These are phyloP conservation scores for Pollimyrus isidori DNA, from an alignment of 2,113 vertebrate species.

Conservation along the genomic window DNA sequence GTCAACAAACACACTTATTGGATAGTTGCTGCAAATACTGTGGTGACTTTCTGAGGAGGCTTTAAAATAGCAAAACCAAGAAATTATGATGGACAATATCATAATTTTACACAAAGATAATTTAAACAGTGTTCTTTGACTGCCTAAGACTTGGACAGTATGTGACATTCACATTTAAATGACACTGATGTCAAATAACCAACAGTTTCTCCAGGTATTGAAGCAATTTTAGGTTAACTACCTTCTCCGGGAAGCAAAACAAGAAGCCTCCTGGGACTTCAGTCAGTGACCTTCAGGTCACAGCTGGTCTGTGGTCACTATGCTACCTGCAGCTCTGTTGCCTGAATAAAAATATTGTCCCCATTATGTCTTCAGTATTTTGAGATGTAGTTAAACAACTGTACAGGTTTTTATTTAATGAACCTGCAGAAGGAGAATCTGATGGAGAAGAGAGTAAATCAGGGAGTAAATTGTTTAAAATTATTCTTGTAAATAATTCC, in stretches of 20 bases:
- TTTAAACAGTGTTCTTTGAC: not conserved
- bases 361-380: not conserved
- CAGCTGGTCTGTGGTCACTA: not conserved
- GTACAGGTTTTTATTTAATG: not conserved
- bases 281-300: not conserved
- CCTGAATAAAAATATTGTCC: not conserved
- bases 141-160: not conserved
- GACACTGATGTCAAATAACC: not conserved
- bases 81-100: not conserved
- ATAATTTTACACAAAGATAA: not conserved
- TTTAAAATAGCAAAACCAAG: not conserved
- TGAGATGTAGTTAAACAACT: not conserved
- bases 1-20: not conserved
- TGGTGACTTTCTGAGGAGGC: not conserved
- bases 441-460: not conserved
- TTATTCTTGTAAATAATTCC: not conserved
- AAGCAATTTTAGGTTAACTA: not conserved
- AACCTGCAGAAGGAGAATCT: not conserved
- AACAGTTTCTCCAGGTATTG: not conserved
- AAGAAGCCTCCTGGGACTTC: not conserved
- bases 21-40: not conserved
- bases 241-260: not conserved
- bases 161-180: not conserved
- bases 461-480: not conserved
- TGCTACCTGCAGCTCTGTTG: not conserved